Conservation (phyloP, 2,888 invertebrate species). For the Anthophora plumipes region DNA sequence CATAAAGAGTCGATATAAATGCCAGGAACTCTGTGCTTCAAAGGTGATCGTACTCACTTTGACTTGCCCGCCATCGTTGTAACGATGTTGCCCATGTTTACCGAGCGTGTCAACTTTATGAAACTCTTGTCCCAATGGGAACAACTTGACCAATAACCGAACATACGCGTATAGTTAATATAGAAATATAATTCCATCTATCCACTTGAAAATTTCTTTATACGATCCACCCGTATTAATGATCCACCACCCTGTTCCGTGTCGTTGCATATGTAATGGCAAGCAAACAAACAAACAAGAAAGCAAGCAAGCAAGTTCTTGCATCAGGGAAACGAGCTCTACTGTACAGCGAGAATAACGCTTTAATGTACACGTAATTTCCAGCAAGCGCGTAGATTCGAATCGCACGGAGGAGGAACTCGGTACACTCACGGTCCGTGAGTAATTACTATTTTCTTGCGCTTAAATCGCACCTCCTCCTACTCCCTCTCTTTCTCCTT, state of each 20-base stretch:
- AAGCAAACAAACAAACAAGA: too few species aligned
- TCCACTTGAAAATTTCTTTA: neutral
- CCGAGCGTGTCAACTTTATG: neutral
- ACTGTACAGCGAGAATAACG: constrained; percentile 1
- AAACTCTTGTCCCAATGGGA: constrained; percentile 10
- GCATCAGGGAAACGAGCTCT: neutral
- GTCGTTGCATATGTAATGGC: neutral
- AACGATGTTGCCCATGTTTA: constrained; percentile 21
- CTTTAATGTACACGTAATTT: constrained; percentile 14
- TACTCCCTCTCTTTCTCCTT: too few species aligned
- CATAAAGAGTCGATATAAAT: constrained; percentile 24
- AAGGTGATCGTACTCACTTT: constrained; percentile 42
- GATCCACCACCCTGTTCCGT: neutral
- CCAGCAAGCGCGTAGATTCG: constrained; percentile 9
- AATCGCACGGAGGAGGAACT: neutral
- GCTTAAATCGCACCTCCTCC: constrained; percentile 21
- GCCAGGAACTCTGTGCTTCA: constrained; percentile 13
- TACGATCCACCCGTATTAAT: constrained; percentile 30
- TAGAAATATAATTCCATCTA: neutral
- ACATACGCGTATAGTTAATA: neutral
- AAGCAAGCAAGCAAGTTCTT: neutral
- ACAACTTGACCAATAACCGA: constrained; percentile 2
- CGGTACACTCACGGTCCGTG: neutral
- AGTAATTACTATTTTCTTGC: constrained; percentile 48
- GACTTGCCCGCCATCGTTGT: constrained; percentile 21